Conservation (phyloP, 2,888 invertebrate species). For the Drosophila subsilvestris region DNA sequence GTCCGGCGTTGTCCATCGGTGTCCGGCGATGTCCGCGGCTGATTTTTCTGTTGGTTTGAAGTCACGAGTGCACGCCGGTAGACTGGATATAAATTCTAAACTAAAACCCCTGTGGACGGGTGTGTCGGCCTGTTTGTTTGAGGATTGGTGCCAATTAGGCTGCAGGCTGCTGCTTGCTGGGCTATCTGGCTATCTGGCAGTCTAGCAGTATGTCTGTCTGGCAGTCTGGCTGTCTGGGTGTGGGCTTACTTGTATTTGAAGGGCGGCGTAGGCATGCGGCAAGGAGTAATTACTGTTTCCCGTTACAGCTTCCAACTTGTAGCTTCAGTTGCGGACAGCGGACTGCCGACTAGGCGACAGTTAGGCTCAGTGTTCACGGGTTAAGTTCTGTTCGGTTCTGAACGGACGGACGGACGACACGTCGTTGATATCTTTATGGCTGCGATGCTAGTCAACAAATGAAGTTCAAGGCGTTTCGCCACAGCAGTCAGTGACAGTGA, state of each 20-base stretch:
- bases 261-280: slow-evolving; percentile 69
- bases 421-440: slow-evolving; percentile 64
- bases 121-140: neutral
- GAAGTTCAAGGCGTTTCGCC: slow-evolving; percentile 69
- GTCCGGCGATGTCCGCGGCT: neutral
- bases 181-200: no score
- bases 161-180: neutral
- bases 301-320: slow-evolving; percentile 23
- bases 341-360: slow-evolving; percentile 17
- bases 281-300: slow-evolving; percentile 25
- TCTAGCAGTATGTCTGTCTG: no score
- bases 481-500: slow-evolving; percentile 26
- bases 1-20: neutral
- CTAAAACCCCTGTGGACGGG: neutral
- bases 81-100: neutral
- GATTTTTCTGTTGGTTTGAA: neutral
- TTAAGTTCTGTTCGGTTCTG: neutral
- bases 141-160: slow-evolving; percentile 14
- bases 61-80: neutral
- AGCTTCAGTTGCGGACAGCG: neutral
- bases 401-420: slow-evolving; percentile 23
- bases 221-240: slow-evolving; percentile 24
- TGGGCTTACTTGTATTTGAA: slow-evolving; percentile 67
- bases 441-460: slow-evolving; percentile 68
- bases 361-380: slow-evolving; percentile 15